A percentile compares a stretch with the other conserved stretches of the same genome.
Evolutionary conservation across 2,888 invertebrate species (phyloP).

Genomic region (Sericinus montela): DNA sequence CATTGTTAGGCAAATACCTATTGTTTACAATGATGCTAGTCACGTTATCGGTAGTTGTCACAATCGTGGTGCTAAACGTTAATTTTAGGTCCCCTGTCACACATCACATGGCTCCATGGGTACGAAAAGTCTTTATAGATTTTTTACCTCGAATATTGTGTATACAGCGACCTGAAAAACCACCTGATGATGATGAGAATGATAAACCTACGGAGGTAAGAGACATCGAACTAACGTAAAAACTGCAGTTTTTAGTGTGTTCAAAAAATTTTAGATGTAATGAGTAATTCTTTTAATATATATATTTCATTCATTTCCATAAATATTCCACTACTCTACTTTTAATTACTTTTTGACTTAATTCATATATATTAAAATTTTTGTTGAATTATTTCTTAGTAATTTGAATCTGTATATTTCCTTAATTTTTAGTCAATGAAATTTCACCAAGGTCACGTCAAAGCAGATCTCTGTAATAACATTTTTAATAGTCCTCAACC

Average conservation of each 20-base stretch:
- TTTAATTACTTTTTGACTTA: too few species aligned
- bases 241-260: not conserved
- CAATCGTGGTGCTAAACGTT: slow-evolving; percentile 95
- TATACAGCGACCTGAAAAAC: slow-evolving; percentile 93
- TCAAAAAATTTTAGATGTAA: too few species aligned
- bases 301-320: too few species aligned
- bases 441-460: slow-evolving; percentile 38
- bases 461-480: slow-evolving; percentile 60
- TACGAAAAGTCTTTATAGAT: slow-evolving; percentile 90
- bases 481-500: slow-evolving; percentile 69
- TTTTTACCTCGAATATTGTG: slow-evolving; percentile 91
- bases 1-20: slow-evolving; percentile 93
- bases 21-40: slow-evolving; percentile 97
- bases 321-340: too few species aligned
- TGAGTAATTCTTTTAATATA: too few species aligned
- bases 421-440: too few species aligned
- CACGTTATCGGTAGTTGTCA: slow-evolving; percentile 94
- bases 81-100: slow-evolving; percentile 95
- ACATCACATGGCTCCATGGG: slow-evolving; percentile 95
- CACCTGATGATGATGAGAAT: slow-evolving; percentile 81
- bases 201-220: slow-evolving; percentile 76
- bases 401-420: too few species aligned
- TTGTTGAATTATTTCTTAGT: too few species aligned
- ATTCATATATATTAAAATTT: too few species aligned
- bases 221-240: slow-evolving; percentile 27